Conservation (phyloP, 2,113 vertebrate species). For the Trichechus manatus region DNA sequence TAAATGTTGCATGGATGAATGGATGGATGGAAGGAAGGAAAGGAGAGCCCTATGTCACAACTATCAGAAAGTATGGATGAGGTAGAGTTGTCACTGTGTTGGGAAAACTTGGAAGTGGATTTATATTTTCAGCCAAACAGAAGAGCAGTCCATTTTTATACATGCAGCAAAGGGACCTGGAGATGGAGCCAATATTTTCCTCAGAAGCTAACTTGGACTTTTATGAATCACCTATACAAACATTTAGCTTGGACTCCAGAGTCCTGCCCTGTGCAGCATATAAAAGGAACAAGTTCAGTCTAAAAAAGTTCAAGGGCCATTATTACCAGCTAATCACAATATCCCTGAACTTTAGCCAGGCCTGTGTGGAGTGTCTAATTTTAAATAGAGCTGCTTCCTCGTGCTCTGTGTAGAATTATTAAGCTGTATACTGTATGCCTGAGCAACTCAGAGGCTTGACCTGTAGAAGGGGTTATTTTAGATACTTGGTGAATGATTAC, state of each 20-base stretch:
- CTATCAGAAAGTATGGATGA: neutral
- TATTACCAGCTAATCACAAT: constrained; percentile 31
- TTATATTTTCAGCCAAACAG: neutral
- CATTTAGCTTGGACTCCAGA: neutral
- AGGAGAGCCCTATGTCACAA: neutral
- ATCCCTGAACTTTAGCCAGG: neutral
- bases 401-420: neutral
- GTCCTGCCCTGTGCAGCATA: neutral
- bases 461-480: neutral
- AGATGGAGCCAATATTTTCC: constrained; percentile 3
- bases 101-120: constrained; percentile 14
- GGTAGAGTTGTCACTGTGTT: neutral
- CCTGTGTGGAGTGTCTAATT: constrained; percentile 44
- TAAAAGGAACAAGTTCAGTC: constrained; percentile 6
- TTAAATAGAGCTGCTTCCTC: constrained; percentile 26
- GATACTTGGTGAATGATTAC: neutral
- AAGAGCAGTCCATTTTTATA: neutral
- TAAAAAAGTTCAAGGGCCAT: neutral
- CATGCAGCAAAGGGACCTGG: neutral
- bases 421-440: neutral
- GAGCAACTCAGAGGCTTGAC: neutral
- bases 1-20: neutral
- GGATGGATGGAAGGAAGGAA: neutral
- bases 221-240: constrained; percentile 35
- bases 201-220: constrained; percentile 14